A percentile compares a stretch with the other conserved stretches of the same genome.
These are phyloP conservation scores for Tineola bisselliella DNA, from an alignment of 2,888 invertebrate genomes.

Conservation along the genomic window DNA sequence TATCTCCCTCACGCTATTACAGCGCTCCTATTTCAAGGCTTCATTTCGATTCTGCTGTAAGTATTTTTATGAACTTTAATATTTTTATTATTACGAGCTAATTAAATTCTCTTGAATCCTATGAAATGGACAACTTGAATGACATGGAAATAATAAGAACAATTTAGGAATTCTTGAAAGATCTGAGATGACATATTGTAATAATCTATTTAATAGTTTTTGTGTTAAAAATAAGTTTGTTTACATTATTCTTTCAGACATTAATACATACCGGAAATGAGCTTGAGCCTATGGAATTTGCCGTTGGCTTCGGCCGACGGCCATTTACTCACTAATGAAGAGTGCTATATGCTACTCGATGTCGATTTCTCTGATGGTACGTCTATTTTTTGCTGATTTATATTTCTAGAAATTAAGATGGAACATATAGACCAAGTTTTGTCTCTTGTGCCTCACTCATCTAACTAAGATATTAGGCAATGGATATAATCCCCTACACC, in stretches of 20 bases:
- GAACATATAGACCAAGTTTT: no score
- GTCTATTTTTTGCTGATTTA: constrained; percentile 16
- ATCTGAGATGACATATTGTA: no score
- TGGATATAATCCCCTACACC: no score
- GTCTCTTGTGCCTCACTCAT: no score
- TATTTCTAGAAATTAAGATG: no score
- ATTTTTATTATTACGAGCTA: no score
- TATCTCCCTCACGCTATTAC: constrained; percentile 18
- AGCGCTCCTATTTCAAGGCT: constrained; percentile 17
- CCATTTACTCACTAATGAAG: constrained; percentile 52
- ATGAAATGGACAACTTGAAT: no score
- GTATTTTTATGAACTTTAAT: constrained; percentile 20
- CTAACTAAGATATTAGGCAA: no score
- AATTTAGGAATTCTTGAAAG: no score
- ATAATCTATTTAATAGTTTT: no score
- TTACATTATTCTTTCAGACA: constrained; percentile 34
- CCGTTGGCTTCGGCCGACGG: constrained; percentile 58
- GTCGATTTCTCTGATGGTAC: constrained; percentile 43
- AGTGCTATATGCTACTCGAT: constrained; percentile 57
- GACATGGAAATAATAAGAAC: no score
- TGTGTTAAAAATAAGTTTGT: background rate
- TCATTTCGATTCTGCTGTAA: constrained; percentile 40
- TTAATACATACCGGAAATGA: constrained; percentile 40
- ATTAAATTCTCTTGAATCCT: no score
- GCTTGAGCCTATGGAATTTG: constrained; percentile 46